phyloP scores from a whole-genome alignment of 2,113 vertebrate genomes.

The Datnioides undecimradiatus region DNA sequence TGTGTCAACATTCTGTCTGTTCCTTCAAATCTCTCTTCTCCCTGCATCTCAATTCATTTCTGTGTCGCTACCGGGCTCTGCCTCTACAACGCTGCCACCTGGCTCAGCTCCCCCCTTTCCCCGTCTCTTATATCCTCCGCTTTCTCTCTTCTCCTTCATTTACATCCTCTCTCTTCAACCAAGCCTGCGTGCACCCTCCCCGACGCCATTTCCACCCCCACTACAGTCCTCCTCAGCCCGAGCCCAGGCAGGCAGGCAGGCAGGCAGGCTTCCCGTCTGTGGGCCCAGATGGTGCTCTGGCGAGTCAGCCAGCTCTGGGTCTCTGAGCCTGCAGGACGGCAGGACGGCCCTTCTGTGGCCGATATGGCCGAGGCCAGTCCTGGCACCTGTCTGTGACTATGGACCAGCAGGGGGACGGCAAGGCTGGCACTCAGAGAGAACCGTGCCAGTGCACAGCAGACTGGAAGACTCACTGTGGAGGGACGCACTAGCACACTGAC shows the following conservation, averaged over 20 bases:
- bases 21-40: conserved; percentile 56
- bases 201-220: conserved; percentile 48
- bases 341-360: conserved; percentile 83
- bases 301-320: conserved; percentile 76
- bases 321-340: conserved; percentile 78
- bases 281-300: conserved; percentile 80
- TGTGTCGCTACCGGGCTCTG: conserved; percentile 20
- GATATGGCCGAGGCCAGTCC: conserved; percentile 79
- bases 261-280: conserved; percentile 76
- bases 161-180: conserved; percentile 43
- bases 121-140: conserved; percentile 11
- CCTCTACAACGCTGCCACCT: conserved; percentile 40
- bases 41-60: conserved; percentile 23
- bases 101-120: conserved; percentile 22
- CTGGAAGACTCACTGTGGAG: conserved; percentile 63
- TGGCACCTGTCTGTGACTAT: conserved; percentile 79
- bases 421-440: conserved; percentile 71
- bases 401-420: conserved; percentile 76
- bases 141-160: conserved; percentile 45
- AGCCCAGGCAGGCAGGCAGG: conserved; percentile 55
- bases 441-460: conserved; percentile 77
- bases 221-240: conserved; percentile 42
- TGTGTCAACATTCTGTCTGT: conserved; percentile 78
- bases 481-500: conserved; percentile 23
- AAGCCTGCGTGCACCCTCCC: conserved; percentile 28